Percentiles rank a stretch among this genome's conserved stretches.
Conservation (phyloP, 2,797 vertebrate species). For the Hozukius guyotensis region DNA sequence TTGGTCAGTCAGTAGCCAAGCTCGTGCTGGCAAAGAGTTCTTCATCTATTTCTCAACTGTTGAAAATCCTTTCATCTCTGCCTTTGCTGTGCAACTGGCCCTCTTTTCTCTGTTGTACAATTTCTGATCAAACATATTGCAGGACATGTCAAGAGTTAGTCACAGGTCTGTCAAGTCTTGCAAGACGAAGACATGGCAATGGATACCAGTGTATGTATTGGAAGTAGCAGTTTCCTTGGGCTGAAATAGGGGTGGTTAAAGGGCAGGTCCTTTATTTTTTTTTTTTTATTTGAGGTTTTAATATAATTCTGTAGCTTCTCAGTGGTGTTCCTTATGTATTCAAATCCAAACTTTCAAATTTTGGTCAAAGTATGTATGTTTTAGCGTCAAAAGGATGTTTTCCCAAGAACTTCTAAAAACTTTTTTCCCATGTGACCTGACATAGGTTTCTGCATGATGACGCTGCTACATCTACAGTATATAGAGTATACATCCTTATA, state of each 20-base stretch:
- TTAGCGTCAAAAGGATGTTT: no score
- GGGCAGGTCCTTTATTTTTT: no score
- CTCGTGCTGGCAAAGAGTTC: constrained; percentile 60
- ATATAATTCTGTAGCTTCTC: no score
- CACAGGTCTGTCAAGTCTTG: constrained; percentile 38
- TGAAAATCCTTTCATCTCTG: constrained; percentile 61
- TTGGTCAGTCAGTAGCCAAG: constrained; percentile 71
- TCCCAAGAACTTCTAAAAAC: no score
- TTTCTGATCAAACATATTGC: constrained; percentile 57
- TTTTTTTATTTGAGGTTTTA: no score
- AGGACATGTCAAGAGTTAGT: constrained; percentile 41
- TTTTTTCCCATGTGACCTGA: no score
- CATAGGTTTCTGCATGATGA: no score
- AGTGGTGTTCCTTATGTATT: no score
- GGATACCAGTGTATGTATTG: not conserved
- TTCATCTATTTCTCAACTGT: constrained; percentile 74
- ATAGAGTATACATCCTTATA: no score
- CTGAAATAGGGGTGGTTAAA: not conserved
- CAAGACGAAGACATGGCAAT: not conserved
- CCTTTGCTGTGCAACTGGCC: constrained; percentile 25
- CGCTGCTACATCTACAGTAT: no score
- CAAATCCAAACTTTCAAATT: no score
- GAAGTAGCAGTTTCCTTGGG: not conserved
- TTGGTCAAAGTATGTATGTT: no score
- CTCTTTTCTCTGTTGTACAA: constrained; percentile 37